Evolutionary conservation across 2,888 invertebrate genomes (phyloP), one percentile per base, ranked within the genome.

Genomic region (Ichneumoninae sp.): DNA sequence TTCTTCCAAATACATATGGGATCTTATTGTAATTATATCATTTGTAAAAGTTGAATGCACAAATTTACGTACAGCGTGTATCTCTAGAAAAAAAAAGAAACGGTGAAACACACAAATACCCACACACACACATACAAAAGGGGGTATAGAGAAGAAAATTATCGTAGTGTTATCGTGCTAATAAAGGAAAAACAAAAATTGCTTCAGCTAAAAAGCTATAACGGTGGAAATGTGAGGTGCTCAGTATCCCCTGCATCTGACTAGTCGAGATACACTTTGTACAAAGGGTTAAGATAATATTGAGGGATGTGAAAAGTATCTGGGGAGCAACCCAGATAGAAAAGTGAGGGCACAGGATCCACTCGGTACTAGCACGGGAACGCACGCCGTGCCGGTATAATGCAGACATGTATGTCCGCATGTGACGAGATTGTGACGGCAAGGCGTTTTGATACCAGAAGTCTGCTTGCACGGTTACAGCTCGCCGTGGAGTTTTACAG

Each of bases 1-100:
- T 81, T 79, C 81, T 85, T 85, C 71, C 66, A 85, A 74, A 74
- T 85, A 75, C 52, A 71, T 40, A 74, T 76, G 78, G 75, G 63
- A 79, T 70, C 66, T 63, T 75, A 79, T 75, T 65, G 75, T 81
- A 85, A 81, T 74, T 74, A 77, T 78, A 52, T 71, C 65, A 70
- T 79, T 85, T 75, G 66, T 78, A 78, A 54, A 65, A 69, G 74
- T 66, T 74, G 75, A 85, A 70, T 81, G 85, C 85, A 85, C 85
- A 85, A 85, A 85, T 81, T 81, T 33, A 70, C 47, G 36, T 66
- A 71, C 81, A 70, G 57, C 54, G 74, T 81, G 65, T 81, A 81
- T 85, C 84, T 77, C 74, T 75, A 54, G 54, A 52, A 66, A 70
- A 44, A 22, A 70, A 75, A 30, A 30, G 4, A 26, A 26, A 26